Evolutionary conservation across 1,140 invertebrate species (phyloP), one percentile per base, ranked within the genome.

Genomic region (Magallana ariakensis): DNA sequence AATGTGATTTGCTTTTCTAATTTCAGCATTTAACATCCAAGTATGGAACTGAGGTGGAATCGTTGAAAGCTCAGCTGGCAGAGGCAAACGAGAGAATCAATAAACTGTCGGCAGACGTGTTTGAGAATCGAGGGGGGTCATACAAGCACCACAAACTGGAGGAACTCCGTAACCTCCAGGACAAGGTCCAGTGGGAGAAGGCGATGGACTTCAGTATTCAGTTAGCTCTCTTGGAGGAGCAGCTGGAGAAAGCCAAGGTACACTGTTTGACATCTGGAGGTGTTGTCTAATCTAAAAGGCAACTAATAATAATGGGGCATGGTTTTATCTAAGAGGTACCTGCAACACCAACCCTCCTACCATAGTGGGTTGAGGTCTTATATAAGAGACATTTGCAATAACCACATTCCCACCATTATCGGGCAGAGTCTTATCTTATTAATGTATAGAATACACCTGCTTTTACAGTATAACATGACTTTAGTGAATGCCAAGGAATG

Each of bases 41-140:
- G 83, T 92, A 93, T 62, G 87, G 89, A 16, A 93, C 93, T 4
- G 92, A 91, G 13, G 91, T 93, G 16, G 93, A 93, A 88, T 91
- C 91, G 33, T 86, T 93, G 8, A 85, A 92, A 86, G 92, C 91
- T 26, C 92, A 93, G 80, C 87, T 93, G 33, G 91, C 90, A n/a
- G 92, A 93, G 85, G 92, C 93, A 6, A 93, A 93, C 60, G 92
- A 93, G 80, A 90, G 90, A 82, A 93, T 93, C 56, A 91, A 91
- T 81, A 93, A 93, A 57, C 80, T 93, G 56, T 92, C 92, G 7
- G 89, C 89, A 19, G 93, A 93, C 22, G 92, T 93, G 54, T 89
- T 90, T 11, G 90, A 93, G 10, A 89, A 90, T 16, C 90, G 90
- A 70, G 88, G 87, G n/a, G 91, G 90, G 1, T 91, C 92, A 57